phyloP scores from a whole-genome alignment of 2,797 vertebrate species.

The Crocodylus rhombifer region DNA sequence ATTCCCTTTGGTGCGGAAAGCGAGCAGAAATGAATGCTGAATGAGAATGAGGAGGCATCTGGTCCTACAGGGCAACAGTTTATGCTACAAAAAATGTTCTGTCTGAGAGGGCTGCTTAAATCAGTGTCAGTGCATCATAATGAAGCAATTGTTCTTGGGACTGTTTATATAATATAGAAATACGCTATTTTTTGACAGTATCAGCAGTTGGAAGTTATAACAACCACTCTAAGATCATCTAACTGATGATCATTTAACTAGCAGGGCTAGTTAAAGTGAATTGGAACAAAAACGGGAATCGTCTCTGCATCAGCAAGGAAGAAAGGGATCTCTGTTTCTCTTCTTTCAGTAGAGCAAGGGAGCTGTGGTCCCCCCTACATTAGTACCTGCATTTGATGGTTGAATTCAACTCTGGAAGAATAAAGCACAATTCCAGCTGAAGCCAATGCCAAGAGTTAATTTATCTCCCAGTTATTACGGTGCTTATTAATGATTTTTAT shows the following conservation, averaged over 20 bases:
- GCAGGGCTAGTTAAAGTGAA: not conserved
- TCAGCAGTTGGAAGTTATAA: not conserved
- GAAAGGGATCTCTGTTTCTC: not conserved
- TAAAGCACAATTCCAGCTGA: not conserved
- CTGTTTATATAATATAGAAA: slow-evolving; percentile 2
- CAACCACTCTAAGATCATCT: not conserved
- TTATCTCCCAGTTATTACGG: not conserved
- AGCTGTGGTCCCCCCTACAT: not conserved
- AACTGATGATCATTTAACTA: too few relatives aligned
- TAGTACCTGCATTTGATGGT: not conserved
- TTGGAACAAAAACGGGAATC: not conserved
- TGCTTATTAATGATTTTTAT: not conserved
- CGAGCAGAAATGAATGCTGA: not conserved
- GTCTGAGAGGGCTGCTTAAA: slow-evolving; percentile 22
- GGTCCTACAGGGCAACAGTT: slow-evolving; percentile 27
- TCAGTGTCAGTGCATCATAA: not conserved
- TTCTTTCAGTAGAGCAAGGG: not conserved
- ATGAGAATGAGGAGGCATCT: slow-evolving; percentile 37
- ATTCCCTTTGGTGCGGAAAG: not conserved
- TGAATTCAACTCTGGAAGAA: not conserved
- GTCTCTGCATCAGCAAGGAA: not conserved
- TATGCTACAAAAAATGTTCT: slow-evolving; percentile 31
- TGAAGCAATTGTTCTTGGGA: not conserved
- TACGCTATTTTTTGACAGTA: not conserved
- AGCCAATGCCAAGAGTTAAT: not conserved